Evolutionary conservation across 1,140 invertebrate genomes (phyloP).

Genomic region (Lordiphosa mommai): DNA sequence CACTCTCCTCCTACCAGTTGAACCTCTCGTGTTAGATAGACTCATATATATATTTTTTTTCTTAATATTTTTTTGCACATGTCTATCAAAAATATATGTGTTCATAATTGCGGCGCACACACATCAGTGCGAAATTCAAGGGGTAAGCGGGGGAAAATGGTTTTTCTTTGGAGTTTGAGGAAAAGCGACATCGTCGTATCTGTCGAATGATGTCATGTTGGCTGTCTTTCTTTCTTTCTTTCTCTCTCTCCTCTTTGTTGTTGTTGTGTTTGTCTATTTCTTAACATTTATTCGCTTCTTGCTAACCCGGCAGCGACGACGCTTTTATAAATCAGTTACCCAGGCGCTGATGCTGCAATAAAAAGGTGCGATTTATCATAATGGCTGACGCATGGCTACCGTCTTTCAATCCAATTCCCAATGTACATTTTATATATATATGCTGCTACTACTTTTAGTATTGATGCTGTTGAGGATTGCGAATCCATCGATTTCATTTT

Average conservation of each 20-base stretch:
- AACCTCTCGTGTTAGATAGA: background rate
- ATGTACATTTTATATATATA: conserved; percentile 28
- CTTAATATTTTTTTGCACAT: conserved; percentile 30
- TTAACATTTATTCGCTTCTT: conserved; percentile 9
- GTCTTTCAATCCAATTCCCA: conserved; percentile 2
- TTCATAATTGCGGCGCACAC: conserved; percentile 53
- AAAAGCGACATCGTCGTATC: conserved; percentile 53
- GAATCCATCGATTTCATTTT: conserved; percentile 74
- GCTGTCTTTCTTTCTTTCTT: conserved; percentile 17
- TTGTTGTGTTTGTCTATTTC: conserved; percentile 35
- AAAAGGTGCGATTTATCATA: conserved; percentile 76
- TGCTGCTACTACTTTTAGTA: background rate
- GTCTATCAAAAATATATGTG: conserved; percentile 51
- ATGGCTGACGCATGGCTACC: conserved; percentile 47
- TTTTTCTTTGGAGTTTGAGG: conserved; percentile 28
- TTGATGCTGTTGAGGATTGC: conserved; percentile 38
- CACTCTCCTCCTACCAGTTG: background rate
- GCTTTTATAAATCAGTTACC: conserved; percentile 71
- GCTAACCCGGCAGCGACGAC: conserved; percentile 2
- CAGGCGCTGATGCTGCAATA: conserved; percentile 75
- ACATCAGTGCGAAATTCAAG: background rate
- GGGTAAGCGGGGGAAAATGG: background rate
- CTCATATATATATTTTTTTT: conserved; percentile 11
- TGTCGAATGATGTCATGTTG: conserved; percentile 68
- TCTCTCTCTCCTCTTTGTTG: background rate